These are phyloP conservation scores for Agraylea sexmaculata DNA, from an alignment of 1,140 invertebrate genomes.

Conservation along the genomic window DNA sequence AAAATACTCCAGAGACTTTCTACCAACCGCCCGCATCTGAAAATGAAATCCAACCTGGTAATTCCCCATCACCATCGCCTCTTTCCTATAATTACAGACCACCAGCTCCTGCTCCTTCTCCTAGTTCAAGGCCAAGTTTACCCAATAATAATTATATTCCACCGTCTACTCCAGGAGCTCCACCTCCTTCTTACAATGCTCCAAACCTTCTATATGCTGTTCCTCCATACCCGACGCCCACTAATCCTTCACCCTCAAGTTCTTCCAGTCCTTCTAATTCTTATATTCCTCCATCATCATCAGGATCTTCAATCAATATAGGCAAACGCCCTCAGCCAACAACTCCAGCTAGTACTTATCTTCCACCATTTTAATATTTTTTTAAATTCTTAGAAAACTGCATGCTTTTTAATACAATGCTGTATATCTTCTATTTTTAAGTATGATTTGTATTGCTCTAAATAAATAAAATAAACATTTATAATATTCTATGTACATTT, in stretches of 20 bases:
- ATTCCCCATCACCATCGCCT: no score
- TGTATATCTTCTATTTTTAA: neutral
- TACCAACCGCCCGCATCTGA: no score
- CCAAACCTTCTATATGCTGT: neutral
- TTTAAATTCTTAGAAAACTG: no score
- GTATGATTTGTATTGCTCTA: no score
- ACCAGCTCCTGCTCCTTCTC: neutral
- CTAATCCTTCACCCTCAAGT: neutral
- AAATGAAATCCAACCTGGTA: neutral
- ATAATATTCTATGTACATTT: no score
- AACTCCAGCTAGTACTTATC: constrained; percentile 17
- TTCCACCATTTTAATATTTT: constrained; percentile 15
- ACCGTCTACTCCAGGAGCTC: neutral
- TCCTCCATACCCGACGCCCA: neutral
- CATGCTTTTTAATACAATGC: neutral
- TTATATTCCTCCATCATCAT: constrained; percentile 7
- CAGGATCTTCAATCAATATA: neutral
- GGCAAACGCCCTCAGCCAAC: constrained; percentile 3
- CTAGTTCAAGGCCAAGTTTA: neutral
- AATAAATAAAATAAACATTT: no score
- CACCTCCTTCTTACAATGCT: constrained; percentile 10
- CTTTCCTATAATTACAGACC: no score
- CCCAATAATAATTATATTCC: constrained; percentile 12
- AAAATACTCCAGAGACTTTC: constrained; percentile 1
- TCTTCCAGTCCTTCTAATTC: constrained; percentile 4